A percentile compares a stretch with the other conserved stretches of the same genome.
Conservation (phyloP, 1,140 invertebrate genomes). For the Telenomus remus region DNA sequence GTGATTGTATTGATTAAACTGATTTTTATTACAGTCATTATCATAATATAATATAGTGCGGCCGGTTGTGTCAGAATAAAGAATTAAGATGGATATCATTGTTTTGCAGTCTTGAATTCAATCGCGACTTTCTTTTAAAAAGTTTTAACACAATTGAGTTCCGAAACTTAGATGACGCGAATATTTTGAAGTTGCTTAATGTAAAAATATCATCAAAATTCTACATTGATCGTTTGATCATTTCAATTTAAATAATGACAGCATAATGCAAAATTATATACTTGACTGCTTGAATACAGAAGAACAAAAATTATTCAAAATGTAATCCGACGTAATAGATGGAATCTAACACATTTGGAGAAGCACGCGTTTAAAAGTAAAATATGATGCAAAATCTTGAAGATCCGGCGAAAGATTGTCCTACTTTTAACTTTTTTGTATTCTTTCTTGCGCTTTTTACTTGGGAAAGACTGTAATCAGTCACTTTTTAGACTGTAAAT, state of each 20-base stretch:
- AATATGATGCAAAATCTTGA: conserved; percentile 30
- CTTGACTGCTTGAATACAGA: not conserved
- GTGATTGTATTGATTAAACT: not conserved
- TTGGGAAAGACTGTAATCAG: conserved; percentile 40
- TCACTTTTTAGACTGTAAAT: conserved; percentile 45
- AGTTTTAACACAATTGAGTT: too few species aligned
- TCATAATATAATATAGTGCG: not conserved
- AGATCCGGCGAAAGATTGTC: conserved; percentile 43
- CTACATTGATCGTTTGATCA: too few species aligned
- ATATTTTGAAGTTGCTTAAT: too few species aligned
- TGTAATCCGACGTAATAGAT: conserved; percentile 25
- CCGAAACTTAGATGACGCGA: too few species aligned
- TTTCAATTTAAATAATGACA: too few species aligned
- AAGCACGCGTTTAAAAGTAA: conserved; percentile 13
- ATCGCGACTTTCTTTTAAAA: too few species aligned
- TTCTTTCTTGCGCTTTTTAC: conserved; percentile 11
- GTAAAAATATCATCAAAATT: too few species aligned
- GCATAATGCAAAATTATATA: not conserved
- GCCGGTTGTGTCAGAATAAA: not conserved
- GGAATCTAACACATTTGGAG: conserved; percentile 27
- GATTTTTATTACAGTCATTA: not conserved
- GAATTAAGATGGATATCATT: not conserved
- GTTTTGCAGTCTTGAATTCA: too few species aligned
- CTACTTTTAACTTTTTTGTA: conserved; percentile 23
- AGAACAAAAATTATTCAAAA: conserved; percentile 19